phyloP scores from a whole-genome alignment of 2,113 vertebrate species.

The Pseudorasbora parva region DNA sequence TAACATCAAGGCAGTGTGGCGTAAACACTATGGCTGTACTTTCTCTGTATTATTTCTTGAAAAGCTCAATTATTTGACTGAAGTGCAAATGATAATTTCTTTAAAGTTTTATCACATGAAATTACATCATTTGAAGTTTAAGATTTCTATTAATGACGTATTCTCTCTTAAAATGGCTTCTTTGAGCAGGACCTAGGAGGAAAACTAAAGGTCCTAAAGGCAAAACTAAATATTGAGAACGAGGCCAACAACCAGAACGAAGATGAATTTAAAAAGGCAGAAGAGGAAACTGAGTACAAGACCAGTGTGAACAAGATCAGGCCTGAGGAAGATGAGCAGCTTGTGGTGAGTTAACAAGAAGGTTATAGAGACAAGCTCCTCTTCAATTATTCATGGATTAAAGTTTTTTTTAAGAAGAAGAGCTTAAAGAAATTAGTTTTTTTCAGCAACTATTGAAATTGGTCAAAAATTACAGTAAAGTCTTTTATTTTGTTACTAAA shows the following conservation, averaged over 20 bases:
- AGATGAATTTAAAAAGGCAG: constrained; percentile 93
- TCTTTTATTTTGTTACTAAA: background rate
- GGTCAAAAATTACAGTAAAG: background rate
- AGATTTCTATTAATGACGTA: background rate
- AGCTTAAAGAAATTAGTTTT: too few relatives aligned
- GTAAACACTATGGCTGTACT: background rate
- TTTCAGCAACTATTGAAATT: background rate
- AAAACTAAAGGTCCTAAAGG: constrained; percentile 60
- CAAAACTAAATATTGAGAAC: constrained; percentile 88
- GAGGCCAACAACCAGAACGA: constrained; percentile 96
- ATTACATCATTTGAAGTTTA: background rate
- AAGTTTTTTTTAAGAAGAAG: background rate
- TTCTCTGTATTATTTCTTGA: constrained; percentile 9
- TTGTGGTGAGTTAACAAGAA: constrained; percentile 78
- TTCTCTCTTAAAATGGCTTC: constrained; percentile 3
- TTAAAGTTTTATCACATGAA: constrained; percentile 13
- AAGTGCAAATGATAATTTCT: background rate
- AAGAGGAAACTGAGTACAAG: constrained; percentile 75
- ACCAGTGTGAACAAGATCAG: constrained; percentile 65
- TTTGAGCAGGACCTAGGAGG: constrained; percentile 72
- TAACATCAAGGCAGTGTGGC: background rate
- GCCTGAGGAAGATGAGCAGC: constrained; percentile 82
- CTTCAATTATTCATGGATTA: background rate
- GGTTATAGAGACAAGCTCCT: background rate
- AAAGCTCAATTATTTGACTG: background rate